Evolutionary conservation across 1,140 invertebrate genomes (phyloP), one percentile per base, ranked within the genome.

Genomic region (Drosophila ambigua): DNA sequence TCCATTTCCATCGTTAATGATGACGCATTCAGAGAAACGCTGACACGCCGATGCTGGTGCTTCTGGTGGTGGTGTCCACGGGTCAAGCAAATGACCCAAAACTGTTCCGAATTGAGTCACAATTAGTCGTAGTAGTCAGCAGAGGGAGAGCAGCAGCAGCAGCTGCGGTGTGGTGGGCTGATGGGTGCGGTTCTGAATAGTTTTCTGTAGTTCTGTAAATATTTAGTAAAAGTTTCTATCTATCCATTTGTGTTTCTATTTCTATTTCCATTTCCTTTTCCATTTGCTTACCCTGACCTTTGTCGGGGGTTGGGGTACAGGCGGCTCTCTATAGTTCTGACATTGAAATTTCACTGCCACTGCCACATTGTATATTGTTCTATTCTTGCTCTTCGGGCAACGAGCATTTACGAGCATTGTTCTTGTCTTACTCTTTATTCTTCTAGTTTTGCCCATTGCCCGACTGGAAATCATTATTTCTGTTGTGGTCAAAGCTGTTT

Each of bases 71-170:
- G 58, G 39, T 52, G 60, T 45, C 39, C 65, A 65, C n/a, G 63
- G 67, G 64, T 69, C 67, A 69, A 52, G 64, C 64, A 58, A 69
- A 69, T 69, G 65, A 69, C 67, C 67, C 67, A 69, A 69, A 69
- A 69, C 67, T 69, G 58, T 69, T 68, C 15, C 44, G 39, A 58
- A 69, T 69, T 69, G 65, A 58, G 11, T 6, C 51, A 66, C 67
- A 69, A 69, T 69, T 69, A 69, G 35, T 53, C 35, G 35, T 39
- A 11, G 35, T 4, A 39, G 11, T 39, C 35, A 39, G 15, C 11
- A 7, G 60, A 16, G 44, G 8, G 1, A 2, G 28, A 28, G 15
- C 6, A 5, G 13, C 24, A 15, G 20, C 2, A 23, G 49, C 16
- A 4, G 9, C n/a, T 8, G 45, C 5, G 23, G n/a, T 31, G 15